phyloP scores from a whole-genome alignment of 64 coral and sea anemone genomes.

The Pocillopora damicornis region DNA sequence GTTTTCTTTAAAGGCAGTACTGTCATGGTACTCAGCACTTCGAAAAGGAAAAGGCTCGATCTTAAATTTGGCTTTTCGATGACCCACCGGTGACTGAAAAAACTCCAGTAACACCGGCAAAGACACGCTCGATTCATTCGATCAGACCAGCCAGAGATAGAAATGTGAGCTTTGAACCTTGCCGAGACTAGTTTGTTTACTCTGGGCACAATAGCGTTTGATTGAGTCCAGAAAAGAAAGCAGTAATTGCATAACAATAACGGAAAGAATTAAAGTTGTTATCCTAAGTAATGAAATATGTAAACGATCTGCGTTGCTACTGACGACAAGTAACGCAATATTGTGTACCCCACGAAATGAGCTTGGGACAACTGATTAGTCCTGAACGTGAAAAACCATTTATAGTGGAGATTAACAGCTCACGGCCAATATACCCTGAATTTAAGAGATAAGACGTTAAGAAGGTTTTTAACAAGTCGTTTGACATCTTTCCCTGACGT shows the following conservation, averaged over 20 bases:
- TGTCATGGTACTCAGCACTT: too few species aligned
- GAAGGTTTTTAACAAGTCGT: not conserved
- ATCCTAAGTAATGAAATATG: not conserved
- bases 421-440: not conserved
- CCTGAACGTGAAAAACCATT: not conserved
- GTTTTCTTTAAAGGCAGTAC: too few species aligned
- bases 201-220: not conserved
- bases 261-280: not conserved
- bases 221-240: not conserved
- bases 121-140: not conserved
- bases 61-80: too few species aligned
- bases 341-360: not conserved
- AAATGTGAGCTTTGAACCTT: not conserved
- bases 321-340: constrained; percentile 29
- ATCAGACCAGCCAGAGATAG: not conserved
- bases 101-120: too few species aligned
- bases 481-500: not conserved
- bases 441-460: not conserved
- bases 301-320: constrained; percentile 17
- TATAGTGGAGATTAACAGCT: not conserved
- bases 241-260: constrained; percentile 35
- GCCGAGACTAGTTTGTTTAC: not conserved
- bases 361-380: not conserved
- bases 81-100: too few species aligned
- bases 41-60: too few species aligned